phyloP scores from a whole-genome alignment of 1,140 invertebrate species.

The Drosophila leontia region DNA sequence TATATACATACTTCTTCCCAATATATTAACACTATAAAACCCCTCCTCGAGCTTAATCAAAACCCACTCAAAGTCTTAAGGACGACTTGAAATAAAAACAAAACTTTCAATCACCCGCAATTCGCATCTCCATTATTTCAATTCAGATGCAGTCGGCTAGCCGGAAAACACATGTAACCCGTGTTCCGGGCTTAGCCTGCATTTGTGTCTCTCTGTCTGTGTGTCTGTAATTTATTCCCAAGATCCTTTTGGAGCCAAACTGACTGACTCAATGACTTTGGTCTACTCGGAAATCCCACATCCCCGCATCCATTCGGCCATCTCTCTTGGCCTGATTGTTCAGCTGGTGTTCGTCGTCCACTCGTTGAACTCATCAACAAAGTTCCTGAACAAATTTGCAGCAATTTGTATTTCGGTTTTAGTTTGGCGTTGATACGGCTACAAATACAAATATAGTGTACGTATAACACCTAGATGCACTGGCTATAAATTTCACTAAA shows the following conservation, averaged over 20 bases:
- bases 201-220: slow-evolving; percentile 3
- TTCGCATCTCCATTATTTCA: slow-evolving; percentile 28
- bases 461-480: slow-evolving; percentile 69
- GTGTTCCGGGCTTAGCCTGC: slow-evolving; percentile 14
- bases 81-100: slow-evolving; percentile 17
- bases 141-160: slow-evolving; percentile 26
- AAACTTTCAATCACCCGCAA: slow-evolving; percentile 16
- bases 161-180: slow-evolving; percentile 43
- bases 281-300: slow-evolving; percentile 9
- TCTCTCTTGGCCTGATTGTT: slow-evolving; percentile 36
- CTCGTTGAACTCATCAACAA: slow-evolving; percentile 55
- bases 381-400: slow-evolving; percentile 71
- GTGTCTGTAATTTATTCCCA: slow-evolving; percentile 36
- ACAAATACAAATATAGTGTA: slow-evolving; percentile 57
- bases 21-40: neutral
- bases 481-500: slow-evolving; percentile 81
- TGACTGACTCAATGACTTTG: slow-evolving; percentile 57
- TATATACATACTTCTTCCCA: fast-evolving
- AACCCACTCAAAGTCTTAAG: no score
- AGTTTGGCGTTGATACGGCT: slow-evolving; percentile 63
- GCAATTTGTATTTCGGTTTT: slow-evolving; percentile 79
- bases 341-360: slow-evolving; percentile 23
- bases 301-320: slow-evolving; percentile 1
- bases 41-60: neutral
- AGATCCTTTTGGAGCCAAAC: slow-evolving; percentile 38